phyloP scores from a whole-genome alignment of 2,888 invertebrate genomes.

The Catocala sponsa region DNA sequence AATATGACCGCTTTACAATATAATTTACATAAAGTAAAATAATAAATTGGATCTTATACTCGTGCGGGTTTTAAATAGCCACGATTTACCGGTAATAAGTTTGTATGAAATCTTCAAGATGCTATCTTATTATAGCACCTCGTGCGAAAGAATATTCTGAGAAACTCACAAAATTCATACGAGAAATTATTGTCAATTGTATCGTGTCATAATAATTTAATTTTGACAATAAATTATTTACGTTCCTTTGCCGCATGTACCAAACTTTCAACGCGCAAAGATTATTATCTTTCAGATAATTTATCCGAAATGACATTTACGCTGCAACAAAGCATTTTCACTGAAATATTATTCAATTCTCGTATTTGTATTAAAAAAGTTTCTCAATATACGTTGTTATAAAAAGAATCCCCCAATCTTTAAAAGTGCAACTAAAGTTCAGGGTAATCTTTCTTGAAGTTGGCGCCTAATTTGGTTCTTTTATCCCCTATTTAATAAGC shows the following conservation, averaged over 20 bases:
- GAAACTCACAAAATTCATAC: slow-evolving; percentile 2
- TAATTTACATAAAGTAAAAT: slow-evolving; percentile 14
- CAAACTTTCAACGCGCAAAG: slow-evolving; percentile 7
- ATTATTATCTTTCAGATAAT: slow-evolving; percentile 6
- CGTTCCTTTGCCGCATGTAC: slow-evolving; percentile 1
- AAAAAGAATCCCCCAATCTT: too few relatives aligned
- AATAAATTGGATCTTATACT: slow-evolving; percentile 9
- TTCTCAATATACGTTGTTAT: too few relatives aligned
- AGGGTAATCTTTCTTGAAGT: too few relatives aligned
- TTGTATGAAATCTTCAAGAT: slow-evolving; percentile 13
- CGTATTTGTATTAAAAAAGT: too few relatives aligned
- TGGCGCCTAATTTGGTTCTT: too few relatives aligned
- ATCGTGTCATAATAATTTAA: slow-evolving; percentile 19
- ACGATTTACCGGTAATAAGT: slow-evolving; percentile 1
- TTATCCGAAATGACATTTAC: slow-evolving; percentile 2
- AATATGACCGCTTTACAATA: slow-evolving; percentile 9
- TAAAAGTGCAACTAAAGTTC: too few relatives aligned
- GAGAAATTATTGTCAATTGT: slow-evolving; percentile 18
- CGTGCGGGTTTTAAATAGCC: not conserved
- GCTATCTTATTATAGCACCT: slow-evolving; percentile 9
- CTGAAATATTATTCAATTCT: too few relatives aligned
- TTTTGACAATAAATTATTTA: slow-evolving; percentile 19
- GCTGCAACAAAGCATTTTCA: too few relatives aligned
- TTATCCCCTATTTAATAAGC: too few relatives aligned
- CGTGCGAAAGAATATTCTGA: slow-evolving; percentile 5